Percentiles rank a stretch among this genome's conserved stretches.
phyloP scores from a whole-genome alignment of 2,113 vertebrate species.

The Spea bombifrons region DNA sequence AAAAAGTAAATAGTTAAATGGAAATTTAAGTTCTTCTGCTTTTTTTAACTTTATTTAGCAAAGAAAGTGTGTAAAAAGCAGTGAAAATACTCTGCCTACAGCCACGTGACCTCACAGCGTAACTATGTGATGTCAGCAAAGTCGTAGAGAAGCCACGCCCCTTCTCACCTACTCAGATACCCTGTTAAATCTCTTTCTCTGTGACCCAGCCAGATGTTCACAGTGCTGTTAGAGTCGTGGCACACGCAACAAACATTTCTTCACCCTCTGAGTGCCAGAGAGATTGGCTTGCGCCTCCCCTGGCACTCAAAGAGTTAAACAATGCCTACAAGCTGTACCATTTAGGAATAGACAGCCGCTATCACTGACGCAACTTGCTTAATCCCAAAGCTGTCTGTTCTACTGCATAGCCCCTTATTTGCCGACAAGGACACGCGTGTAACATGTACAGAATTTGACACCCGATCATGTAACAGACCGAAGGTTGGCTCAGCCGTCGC shows the following conservation, averaged over 20 bases:
- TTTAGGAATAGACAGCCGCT: background rate
- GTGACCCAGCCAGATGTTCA: background rate
- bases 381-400: background rate
- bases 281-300: background rate
- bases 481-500: background rate
- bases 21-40: too few relatives aligned
- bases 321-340: background rate
- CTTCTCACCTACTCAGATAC: background rate
- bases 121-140: background rate
- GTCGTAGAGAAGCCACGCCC: background rate
- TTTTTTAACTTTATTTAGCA: too few relatives aligned
- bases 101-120: background rate
- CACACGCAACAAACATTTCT: background rate
- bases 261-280: background rate
- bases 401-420: background rate
- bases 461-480: constrained; percentile 9
- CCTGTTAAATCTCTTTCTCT: background rate
- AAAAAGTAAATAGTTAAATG: too few relatives aligned
- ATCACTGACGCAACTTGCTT: background rate
- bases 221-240: background rate
- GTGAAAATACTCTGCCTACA: background rate
- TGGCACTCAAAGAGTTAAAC: background rate
- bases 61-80: too few relatives aligned
- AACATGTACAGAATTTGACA: background rate
- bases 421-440: background rate